These are phyloP conservation scores for Sebastes flavidus DNA, from an alignment of 2,797 vertebrate species.

Conservation along the genomic window DNA sequence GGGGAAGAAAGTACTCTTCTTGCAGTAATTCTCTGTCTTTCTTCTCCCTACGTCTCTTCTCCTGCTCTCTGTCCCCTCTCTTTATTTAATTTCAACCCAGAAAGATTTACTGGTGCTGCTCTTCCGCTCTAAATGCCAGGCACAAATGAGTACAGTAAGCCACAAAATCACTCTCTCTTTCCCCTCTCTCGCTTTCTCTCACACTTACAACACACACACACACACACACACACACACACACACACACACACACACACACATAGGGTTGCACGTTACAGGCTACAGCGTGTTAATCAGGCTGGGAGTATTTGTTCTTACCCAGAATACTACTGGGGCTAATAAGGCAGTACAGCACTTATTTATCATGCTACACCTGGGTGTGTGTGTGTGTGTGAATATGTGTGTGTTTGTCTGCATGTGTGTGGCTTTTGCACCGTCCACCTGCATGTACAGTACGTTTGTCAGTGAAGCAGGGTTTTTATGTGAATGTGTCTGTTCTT, in stretches of 20 bases:
- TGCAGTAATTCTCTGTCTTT: constrained; percentile 66
- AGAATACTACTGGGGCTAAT: constrained; percentile 78
- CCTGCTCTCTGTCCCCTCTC: constrained; percentile 23
- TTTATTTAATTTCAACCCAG: constrained; percentile 63
- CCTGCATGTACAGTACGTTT: not conserved
- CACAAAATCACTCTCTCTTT: not conserved
- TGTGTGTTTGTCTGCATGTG: not conserved
- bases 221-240: not conserved
- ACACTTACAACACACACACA: not conserved
- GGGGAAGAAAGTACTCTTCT: constrained; percentile 67
- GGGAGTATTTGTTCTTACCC: constrained; percentile 80
- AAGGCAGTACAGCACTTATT: constrained; percentile 75
- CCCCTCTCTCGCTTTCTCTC: not conserved
- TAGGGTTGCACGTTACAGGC: constrained; percentile 9
- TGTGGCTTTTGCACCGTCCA: not conserved
- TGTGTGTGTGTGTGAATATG: not conserved
- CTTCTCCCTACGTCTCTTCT: constrained; percentile 40
- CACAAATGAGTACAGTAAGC: constrained; percentile 30
- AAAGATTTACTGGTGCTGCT: constrained; percentile 52
- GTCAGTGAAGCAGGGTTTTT: not conserved
- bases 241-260: not conserved
- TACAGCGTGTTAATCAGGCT: constrained; percentile 76
- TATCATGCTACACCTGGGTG: constrained; percentile 34
- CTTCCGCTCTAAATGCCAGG: constrained; percentile 47
- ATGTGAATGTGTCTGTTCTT: not conserved